These are phyloP conservation scores for Alectoris magna DNA, from an alignment of 2,797 vertebrate genomes.

Conservation along the genomic window DNA sequence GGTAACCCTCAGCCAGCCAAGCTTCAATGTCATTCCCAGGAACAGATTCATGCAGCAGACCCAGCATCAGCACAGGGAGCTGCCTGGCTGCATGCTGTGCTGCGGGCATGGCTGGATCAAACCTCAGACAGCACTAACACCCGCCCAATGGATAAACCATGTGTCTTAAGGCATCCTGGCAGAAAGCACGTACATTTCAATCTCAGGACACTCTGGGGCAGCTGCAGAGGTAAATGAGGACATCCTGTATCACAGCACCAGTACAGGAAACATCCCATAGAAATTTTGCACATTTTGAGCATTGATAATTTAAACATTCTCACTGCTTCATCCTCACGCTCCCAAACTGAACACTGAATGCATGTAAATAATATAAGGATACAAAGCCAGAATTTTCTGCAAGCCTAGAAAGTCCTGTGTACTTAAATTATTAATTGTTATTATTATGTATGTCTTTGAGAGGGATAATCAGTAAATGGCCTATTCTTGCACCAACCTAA, in stretches of 20 bases:
- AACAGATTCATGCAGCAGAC: neutral
- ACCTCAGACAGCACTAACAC: neutral
- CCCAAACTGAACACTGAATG: neutral
- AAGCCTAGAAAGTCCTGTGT: neutral
- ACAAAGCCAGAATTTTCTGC: neutral
- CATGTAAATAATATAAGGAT: rapidly evolving
- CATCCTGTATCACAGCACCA: neutral
- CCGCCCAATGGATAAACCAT: rapidly evolving
- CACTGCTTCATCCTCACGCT: neutral
- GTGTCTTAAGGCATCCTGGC: neutral
- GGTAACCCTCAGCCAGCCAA: neutral
- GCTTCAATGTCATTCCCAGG: constrained; percentile 36
- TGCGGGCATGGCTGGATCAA: rapidly evolving
- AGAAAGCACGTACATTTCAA: neutral
- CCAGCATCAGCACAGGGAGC: neutral
- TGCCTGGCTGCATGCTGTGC: rapidly evolving
- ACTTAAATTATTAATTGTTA: constrained; percentile 30
- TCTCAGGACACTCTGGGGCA: neutral
- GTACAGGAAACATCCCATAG: neutral
- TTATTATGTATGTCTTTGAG: neutral
- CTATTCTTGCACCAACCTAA: constrained; percentile 13
- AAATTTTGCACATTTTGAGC: neutral
- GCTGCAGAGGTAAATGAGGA: neutral
- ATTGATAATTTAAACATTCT: neutral
- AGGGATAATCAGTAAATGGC: constrained; percentile 4